These are phyloP conservation scores for Apostichopus japonicus DNA, from an alignment of 35 echinoderm and acorn worm genomes.

Conservation along the genomic window DNA sequence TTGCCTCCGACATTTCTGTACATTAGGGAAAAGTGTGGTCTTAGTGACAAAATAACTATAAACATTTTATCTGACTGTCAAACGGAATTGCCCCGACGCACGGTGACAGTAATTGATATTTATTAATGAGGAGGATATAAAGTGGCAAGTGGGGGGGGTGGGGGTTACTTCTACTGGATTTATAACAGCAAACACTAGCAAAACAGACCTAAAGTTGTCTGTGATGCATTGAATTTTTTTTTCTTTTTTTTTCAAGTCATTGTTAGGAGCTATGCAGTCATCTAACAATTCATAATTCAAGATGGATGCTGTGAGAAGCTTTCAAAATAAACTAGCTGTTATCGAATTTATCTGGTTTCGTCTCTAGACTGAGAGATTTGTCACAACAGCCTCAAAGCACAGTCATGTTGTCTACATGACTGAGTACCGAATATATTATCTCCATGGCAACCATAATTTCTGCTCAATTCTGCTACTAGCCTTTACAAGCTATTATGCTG, in stretches of 20 bases:
- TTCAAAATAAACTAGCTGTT: no score
- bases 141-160: neutral
- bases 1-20: slow-evolving; percentile 29
- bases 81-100: slow-evolving; percentile 4
- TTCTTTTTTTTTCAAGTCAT: no score
- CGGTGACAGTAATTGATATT: slow-evolving; percentile 51
- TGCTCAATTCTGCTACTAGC: neutral
- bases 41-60: slow-evolving; percentile 24
- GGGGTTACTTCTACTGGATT: neutral
- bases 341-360: neutral
- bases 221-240: no score
- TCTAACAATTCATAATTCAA: no score
- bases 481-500: neutral
- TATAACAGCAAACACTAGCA: no score
- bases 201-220: no score
- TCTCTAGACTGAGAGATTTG: neutral
- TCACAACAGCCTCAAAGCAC: neutral
- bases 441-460: neutral
- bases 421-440: neutral
- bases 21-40: slow-evolving; percentile 34
- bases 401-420: neutral
- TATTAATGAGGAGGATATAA: slow-evolving; percentile 50
- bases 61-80: slow-evolving; percentile 53
- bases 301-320: no score
- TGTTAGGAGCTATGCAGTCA: no score